Base-by-base conservation (phyloP, 2,888 invertebrate species). In the Rhogogaster chlorosoma region DNA sequence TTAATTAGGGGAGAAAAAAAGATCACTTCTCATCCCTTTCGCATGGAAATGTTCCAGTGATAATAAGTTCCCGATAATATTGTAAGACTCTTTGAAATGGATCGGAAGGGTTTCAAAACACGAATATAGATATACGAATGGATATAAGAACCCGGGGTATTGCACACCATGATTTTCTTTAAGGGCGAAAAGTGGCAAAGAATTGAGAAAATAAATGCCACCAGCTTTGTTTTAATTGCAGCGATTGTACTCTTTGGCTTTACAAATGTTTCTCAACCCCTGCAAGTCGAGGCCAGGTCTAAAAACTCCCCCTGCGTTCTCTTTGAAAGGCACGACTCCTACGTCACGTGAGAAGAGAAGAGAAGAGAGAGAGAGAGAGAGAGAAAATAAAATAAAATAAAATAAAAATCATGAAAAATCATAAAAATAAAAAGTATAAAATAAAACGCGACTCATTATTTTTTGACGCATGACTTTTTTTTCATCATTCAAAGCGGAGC, bases 211-310 rank as follows among this genome's bases (percentile, higher is more conserved):
- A 90, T 89, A 89, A 90, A 90, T 89, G 90, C 90, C 89, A 87
- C 88, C 86, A 89, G 90, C 90, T 90, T 91, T 90, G 90, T 90
- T 90, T 90, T 90, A 90, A 91, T 91, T 90, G 90, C 90, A 88
- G 88, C 90, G 89, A 89, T 91, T 89, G 90, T 90, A 89, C 90
- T 88, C 88, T 86, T 87, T 85, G 87, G 88, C 86, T 89, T 88
- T 88, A 86, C 86, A 87, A 88, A 88, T 86, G 87, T 85, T 87
- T 83, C 83, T 36, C 85, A 18, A 38, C 36, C 61, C 57, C 80
- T 15, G 22, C 36, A 36, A 80, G 57, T 61, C 36, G 80, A 80
- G 18, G 57, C 49, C 45, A 77, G 53, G 77, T 53, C 53, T 49
- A 49, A 53, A 49, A 77, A 49, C 32, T 29, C 22, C 80, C 80